A percentile compares a stretch with the other conserved stretches of the same genome.
These are phyloP conservation scores for Charina bottae DNA, from an alignment of 2,113 vertebrate genomes.

Conservation along the genomic window DNA sequence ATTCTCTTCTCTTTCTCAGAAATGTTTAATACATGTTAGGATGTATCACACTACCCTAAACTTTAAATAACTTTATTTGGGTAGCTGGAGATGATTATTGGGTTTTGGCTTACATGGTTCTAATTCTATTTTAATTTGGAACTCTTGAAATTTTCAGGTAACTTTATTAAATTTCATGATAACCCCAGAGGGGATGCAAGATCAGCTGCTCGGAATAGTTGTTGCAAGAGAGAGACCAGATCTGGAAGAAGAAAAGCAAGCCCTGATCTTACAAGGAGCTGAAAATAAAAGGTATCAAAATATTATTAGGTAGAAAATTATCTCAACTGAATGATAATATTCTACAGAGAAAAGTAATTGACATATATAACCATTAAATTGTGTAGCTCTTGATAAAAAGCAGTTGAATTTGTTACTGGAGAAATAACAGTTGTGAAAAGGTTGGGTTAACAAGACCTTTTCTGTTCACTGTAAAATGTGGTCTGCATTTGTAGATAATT, in stretches of 20 bases:
- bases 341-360: background rate
- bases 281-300: slow-evolving; percentile 87
- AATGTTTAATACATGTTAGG: background rate
- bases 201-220: slow-evolving; percentile 90
- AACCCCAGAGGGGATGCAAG: slow-evolving; percentile 88
- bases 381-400: background rate
- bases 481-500: background rate
- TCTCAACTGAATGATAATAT: background rate
- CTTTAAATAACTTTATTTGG: background rate
- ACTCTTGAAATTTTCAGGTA: slow-evolving; percentile 73
- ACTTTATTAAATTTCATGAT: slow-evolving; percentile 93
- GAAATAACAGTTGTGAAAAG: background rate
- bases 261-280: slow-evolving; percentile 87
- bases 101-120: background rate
- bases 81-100: background rate
- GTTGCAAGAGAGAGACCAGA: slow-evolving; percentile 89
- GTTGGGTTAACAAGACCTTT: background rate
- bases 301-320: background rate
- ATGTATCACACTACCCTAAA: background rate
- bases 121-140: background rate
- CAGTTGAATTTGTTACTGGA: background rate
- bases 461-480: background rate
- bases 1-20: background rate
- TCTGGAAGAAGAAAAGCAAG: slow-evolving; percentile 90
- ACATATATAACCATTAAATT: background rate